A percentile compares a stretch with the other conserved stretches of the same genome.
These are phyloP conservation scores for Hylomyscus alleni DNA, from an alignment of 2,797 vertebrate species.

Conservation along the genomic window DNA sequence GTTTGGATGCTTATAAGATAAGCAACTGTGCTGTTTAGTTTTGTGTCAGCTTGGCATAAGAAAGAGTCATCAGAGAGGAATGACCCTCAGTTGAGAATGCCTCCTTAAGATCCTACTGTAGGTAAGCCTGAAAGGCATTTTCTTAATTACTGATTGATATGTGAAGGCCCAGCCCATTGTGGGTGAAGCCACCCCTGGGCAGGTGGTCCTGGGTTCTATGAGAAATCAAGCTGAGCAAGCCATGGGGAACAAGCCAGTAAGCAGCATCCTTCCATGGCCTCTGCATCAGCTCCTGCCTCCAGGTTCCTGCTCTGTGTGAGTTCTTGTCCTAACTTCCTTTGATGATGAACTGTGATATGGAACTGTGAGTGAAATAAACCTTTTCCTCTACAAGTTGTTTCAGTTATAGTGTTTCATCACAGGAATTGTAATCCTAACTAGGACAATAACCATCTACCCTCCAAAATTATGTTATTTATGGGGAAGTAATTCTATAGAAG, in stretches of 20 bases:
- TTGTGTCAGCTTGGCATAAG: neutral
- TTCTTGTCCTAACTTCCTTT: neutral
- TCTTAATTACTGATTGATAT: neutral
- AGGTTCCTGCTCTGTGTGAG: neutral
- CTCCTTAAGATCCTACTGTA: neutral
- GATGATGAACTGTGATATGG: neutral
- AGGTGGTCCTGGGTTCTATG: neutral
- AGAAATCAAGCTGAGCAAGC: neutral
- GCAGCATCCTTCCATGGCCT: neutral
- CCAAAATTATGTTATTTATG: neutral
- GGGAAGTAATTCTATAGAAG: neutral
- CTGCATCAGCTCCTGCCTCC: neutral
- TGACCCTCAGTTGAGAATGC: neutral
- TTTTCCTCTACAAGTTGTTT: neutral
- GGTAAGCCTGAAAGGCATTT: neutral
- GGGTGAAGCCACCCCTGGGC: too few species aligned
- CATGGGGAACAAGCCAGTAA: neutral
- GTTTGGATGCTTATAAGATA: neutral
- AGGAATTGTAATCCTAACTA: neutral
- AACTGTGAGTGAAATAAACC: neutral
- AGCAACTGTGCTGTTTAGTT: too few species aligned
- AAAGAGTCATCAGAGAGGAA: neutral
- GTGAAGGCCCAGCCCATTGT: neutral
- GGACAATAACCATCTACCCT: neutral
- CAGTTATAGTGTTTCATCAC: neutral